Evolutionary conservation across 2,113 vertebrate species (phyloP), one percentile per base, ranked within the genome.

Genomic region (Cyrtonyx montezumae): DNA sequence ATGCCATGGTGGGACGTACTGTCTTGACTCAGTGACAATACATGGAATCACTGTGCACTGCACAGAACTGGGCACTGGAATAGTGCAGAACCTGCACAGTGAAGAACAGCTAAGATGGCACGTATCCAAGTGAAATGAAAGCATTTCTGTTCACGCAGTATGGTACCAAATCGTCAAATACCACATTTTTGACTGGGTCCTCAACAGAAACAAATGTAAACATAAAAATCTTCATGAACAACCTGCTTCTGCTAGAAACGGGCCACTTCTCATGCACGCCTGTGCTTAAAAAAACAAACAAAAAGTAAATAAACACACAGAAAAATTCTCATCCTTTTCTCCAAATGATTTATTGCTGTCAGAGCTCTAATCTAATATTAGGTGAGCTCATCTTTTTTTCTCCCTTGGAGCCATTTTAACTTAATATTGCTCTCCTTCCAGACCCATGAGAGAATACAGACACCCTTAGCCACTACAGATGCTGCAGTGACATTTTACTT

Each of bases 311-410:
- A 96, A 84, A 80, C 18, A 80, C 15, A 62, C 15, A 49, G 8
- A 77, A 46, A 70, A 61, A 14, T 45, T 71, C 74, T 82, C 71
- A 75, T 90, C 48, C 80, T 89, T 88, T 70, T 84, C 83, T 70
- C 61, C 68, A 96, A 93, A 91, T 84, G 88, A 96, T 94, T 94
- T 94, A 92, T 90, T 62, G 46, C 74, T 94, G 81, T 49, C 81
- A 95, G 83, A 95, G n/a, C 66, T 51, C 91, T 96, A 94, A 97
- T 91, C 84, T 92, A 92, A 97, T 97, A 96, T 95, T 91, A 94
- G 66, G 85, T 95, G 87, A 96, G 86, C 92, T 97, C 95, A 97
- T 94, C 94, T 75, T 79, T 93, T 94, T 90, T 93, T 84, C 62
- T 94, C 83, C 88, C 93, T 90, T 95, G 80, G 70, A 96, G 92